A percentile compares a stretch with the other conserved stretches of the same genome.
These are phyloP conservation scores for Pogoniulus pusillus DNA, from an alignment of 2,797 vertebrate genomes.

Conservation along the genomic window DNA sequence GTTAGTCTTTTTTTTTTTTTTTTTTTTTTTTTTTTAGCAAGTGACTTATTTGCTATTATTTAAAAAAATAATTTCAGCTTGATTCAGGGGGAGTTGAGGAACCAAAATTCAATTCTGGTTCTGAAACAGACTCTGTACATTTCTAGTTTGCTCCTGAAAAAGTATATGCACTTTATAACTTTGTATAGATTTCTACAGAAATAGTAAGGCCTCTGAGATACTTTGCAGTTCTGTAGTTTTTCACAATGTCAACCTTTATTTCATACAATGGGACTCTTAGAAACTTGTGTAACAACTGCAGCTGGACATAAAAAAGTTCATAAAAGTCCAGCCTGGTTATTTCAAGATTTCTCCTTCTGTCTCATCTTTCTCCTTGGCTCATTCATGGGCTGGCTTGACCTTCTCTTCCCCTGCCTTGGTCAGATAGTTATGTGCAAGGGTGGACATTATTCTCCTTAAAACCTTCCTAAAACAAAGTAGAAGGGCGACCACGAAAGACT, in stretches of 20 bases:
- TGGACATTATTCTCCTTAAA: background rate
- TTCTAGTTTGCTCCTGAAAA: background rate
- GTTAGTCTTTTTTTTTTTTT: background rate
- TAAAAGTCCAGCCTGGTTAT: background rate
- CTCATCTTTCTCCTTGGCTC: background rate
- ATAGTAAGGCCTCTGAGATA: background rate
- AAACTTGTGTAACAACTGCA: background rate
- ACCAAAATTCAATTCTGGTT: background rate
- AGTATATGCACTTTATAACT: background rate
- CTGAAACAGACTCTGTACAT: background rate
- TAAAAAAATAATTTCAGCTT: too few species aligned
- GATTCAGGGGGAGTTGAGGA: background rate
- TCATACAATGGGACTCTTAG: background rate
- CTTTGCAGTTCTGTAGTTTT: background rate
- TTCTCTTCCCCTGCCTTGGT: background rate
- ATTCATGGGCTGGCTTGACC: background rate
- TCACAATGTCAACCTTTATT: background rate
- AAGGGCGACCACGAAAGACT: conserved; percentile 7
- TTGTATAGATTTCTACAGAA: background rate
- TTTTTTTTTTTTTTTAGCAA: too few species aligned
- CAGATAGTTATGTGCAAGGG: background rate
- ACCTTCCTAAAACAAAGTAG: background rate
- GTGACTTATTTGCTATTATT: too few species aligned
- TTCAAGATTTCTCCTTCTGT: conserved; percentile 17
- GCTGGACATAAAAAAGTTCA: background rate